Percentiles rank a stretch among this genome's conserved stretches.
These are phyloP conservation scores for Lates japonicus DNA, from an alignment of 2,797 vertebrate species.

Conservation along the genomic window DNA sequence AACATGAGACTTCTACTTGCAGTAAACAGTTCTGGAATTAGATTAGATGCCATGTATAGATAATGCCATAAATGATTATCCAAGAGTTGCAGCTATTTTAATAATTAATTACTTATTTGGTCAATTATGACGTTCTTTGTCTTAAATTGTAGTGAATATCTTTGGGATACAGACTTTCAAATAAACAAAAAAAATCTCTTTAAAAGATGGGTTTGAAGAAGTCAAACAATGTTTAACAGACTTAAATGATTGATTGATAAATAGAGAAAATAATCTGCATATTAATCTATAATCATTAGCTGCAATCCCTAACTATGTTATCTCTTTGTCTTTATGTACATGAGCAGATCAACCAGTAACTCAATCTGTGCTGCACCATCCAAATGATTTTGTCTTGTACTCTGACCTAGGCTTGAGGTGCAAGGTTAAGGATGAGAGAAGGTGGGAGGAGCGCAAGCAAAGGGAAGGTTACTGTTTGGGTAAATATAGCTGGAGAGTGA, in stretches of 20 bases:
- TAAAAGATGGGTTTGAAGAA: neutral
- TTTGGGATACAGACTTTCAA: neutral
- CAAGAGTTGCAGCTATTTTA: neutral
- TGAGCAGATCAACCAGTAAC: constrained; percentile 20
- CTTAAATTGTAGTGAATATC: neutral
- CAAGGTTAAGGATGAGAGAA: constrained; percentile 31
- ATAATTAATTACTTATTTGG: neutral
- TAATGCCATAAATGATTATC: neutral
- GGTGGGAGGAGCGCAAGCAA: constrained; percentile 63
- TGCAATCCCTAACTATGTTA: neutral
- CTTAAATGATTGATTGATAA: neutral
- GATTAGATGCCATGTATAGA: neutral
- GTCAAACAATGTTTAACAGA: neutral
- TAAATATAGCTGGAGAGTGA: constrained; percentile 67
- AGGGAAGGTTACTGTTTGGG: constrained; percentile 52
- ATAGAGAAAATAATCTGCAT: neutral
- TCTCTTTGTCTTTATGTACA: constrained; percentile 8
- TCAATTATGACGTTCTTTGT: neutral
- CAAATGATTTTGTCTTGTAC: constrained; percentile 17
- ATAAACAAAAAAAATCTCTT: neutral
- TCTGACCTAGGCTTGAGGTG: constrained; percentile 69
- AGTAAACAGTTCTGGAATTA: constrained; percentile 7
- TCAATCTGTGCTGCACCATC: constrained; percentile 20
- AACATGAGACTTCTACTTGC: neutral
- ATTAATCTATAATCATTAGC: neutral